Evolutionary conservation across 2,113 vertebrate genomes (phyloP).

Genomic region (Hydrochoerus hydrochaeris): DNA sequence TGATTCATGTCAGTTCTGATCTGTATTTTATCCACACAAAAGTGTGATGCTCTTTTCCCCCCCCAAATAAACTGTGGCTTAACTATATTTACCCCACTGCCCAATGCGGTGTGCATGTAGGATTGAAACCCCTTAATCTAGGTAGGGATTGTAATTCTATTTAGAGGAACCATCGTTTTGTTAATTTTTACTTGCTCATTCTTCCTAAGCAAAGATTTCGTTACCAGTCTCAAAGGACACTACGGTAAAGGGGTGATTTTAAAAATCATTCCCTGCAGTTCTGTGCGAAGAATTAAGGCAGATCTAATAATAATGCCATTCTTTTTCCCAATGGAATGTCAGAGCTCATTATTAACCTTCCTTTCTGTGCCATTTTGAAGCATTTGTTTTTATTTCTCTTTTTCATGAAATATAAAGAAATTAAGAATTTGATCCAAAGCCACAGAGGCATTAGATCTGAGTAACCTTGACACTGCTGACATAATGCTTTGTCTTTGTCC

Average conservation of each 20-base stretch:
- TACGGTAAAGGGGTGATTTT: neutral
- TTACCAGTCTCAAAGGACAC: neutral
- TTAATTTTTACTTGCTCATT: constrained; percentile 47
- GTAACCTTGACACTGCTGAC: constrained; percentile 30
- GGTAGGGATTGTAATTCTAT: neutral
- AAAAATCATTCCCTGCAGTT: neutral
- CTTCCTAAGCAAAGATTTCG: neutral
- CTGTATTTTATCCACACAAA: constrained; percentile 33
- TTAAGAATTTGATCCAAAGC: constrained; percentile 46
- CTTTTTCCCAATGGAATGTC: neutral
- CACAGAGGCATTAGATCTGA: neutral
- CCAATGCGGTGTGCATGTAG: neutral
- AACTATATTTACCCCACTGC: neutral
- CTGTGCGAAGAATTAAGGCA: neutral
- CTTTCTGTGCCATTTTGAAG: constrained; percentile 1
- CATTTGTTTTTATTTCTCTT: constrained; percentile 55
- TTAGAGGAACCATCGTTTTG: neutral
- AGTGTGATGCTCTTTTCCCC: neutral
- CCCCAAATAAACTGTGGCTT: neutral
- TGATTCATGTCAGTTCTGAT: neutral
- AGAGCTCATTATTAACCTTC: constrained; percentile 32
- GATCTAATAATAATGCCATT: neutral
- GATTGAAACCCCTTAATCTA: neutral
- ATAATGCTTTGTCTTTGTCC: neutral
- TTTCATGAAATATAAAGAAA: constrained; percentile 55